These are phyloP conservation scores for Drosophila histrio DNA, from an alignment of 2,888 invertebrate species.

Conservation along the genomic window DNA sequence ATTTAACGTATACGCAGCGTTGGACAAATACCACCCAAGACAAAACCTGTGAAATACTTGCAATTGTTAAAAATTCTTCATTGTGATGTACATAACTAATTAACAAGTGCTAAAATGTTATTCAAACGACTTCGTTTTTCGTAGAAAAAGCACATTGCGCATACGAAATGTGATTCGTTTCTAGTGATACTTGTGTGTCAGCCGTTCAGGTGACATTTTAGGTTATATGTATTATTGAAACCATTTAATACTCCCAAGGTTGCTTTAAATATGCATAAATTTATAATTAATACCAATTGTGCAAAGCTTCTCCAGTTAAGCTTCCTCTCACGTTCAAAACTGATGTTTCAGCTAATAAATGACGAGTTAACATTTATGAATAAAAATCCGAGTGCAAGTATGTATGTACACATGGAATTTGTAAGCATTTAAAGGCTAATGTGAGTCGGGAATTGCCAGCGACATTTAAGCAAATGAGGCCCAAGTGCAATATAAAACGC, in stretches of 20 bases:
- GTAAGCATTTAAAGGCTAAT: conserved; percentile 32
- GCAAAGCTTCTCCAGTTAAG: not conserved
- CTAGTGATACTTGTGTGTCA: not conserved
- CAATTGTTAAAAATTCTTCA: conserved; percentile 1
- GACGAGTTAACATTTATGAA: conserved; percentile 8
- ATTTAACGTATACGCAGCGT: conserved; percentile 22
- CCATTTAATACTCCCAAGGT: not conserved
- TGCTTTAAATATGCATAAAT: not conserved
- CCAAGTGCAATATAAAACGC: conserved; percentile 68
- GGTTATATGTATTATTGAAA: not conserved
- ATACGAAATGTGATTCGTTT: conserved; percentile 8
- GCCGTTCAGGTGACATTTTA: not conserved
- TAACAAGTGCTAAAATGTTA: conserved; percentile 14
- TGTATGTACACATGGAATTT: conserved; percentile 6
- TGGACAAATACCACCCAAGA: not conserved
- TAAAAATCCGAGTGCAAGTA: not conserved
- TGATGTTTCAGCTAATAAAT: conserved; percentile 27
- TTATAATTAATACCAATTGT: not conserved
- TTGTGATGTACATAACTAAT: not conserved
- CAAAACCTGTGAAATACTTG: conserved; percentile 6
- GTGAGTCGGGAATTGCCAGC: conserved; percentile 23
- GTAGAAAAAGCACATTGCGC: not conserved
- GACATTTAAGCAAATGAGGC: conserved; percentile 66
- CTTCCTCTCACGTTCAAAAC: not conserved
- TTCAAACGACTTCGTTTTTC: not conserved